Evolutionary conservation across 2,797 vertebrate species (phyloP).

Genomic region (Anguilla obscura): DNA sequence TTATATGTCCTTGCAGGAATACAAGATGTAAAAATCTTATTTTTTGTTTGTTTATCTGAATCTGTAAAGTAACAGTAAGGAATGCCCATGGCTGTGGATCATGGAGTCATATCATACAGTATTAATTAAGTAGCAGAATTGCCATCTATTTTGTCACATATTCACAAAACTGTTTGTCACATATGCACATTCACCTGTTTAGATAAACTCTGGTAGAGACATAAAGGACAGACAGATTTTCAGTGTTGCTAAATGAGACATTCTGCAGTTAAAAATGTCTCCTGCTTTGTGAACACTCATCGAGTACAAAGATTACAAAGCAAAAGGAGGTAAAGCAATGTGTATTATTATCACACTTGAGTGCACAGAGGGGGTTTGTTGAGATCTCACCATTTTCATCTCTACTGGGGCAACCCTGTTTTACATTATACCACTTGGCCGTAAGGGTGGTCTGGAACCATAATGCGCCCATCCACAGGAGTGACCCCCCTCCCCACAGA

Average conservation of each 20-base stretch:
- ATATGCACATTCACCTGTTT: background rate
- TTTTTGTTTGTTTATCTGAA: background rate
- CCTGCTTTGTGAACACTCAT: background rate
- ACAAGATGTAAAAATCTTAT: background rate
- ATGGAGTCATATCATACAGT: background rate
- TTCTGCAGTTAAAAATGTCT: background rate
- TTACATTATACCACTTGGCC: conserved; percentile 62
- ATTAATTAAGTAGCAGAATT: background rate
- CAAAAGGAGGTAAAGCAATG: background rate
- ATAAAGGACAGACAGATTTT: background rate
- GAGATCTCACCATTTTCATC: conserved; percentile 64
- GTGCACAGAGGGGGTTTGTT: conserved; percentile 44
- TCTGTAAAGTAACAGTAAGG: background rate
- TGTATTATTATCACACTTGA: background rate
- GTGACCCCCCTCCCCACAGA: conserved; percentile 54
- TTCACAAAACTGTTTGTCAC: background rate
- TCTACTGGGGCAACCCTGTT: conserved; percentile 62
- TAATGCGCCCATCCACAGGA: conserved; percentile 57
- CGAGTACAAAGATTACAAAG: background rate
- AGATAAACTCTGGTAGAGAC: background rate
- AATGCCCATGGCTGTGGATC: background rate
- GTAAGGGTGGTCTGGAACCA: conserved; percentile 61
- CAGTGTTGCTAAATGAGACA: background rate
- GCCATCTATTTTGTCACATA: background rate
- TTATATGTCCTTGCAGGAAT: too few relatives aligned